Base-by-base conservation (phyloP, 2,888 invertebrate genomes). In the Plemyria rubiginata region DNA sequence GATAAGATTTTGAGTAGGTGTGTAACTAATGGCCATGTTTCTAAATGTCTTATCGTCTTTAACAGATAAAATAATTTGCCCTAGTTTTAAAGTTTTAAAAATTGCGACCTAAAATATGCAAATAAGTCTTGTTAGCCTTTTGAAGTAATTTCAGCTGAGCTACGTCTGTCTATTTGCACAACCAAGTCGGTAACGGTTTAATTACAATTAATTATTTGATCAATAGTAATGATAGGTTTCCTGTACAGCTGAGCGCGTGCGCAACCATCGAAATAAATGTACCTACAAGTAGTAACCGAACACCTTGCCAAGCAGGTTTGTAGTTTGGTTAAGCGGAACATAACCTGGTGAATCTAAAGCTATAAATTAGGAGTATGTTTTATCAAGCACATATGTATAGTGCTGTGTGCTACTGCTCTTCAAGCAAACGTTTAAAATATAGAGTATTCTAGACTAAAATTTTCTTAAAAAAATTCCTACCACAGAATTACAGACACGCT, bases 191-290 rank as follows among this genome's bases (percentile, higher is more conserved):
- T 66, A 75, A 74, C 72, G 69, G 70, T 71, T 73, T 63, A 74
- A 72, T 73, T 75, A 68, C 54, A 77, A 77, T 71, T 67, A 74
- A 75, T 78, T 73, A 75, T 77, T 81, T 74, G 67, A 70, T 73
- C 66, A 80, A 80, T 74, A 72, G 66, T 74, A 74, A 72, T 72
- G 73, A 71, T 70, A 67, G 52, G 72, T 80, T 82, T 81, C 81
- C 82, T 82, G 77, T 72, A 78, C 76, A 77, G 76, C 70, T 78
- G 74, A 76, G 71, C 75, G 78, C 77, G 70, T 74, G 77, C 75
- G 81, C 82, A 79, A 81, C 75, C 71, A 72, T 71, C 76, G 68
- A 74, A 74, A 71, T 76, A 75, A 81, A 77, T 70, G 40, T 64
- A 55, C 48, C 53, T 54, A 53, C 68, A 54, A 4, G 57, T 62